Evolutionary conservation across 2,113 vertebrate species (phyloP).

Genomic region (Siniperca knerii): DNA sequence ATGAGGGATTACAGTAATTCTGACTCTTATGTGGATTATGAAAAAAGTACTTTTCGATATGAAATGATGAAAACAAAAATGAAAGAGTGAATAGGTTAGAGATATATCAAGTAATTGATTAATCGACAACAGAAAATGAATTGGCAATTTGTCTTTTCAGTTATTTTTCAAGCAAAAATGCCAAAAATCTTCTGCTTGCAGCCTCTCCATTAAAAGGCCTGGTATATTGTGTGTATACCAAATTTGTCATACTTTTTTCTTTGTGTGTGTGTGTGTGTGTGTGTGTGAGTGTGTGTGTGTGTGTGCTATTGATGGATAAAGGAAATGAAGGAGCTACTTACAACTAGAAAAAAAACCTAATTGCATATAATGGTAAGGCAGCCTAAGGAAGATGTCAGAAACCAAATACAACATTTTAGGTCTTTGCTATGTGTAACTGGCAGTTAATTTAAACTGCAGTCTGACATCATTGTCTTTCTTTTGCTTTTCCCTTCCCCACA

Average conservation of each 20-base stretch:
- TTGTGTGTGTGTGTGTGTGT: no score
- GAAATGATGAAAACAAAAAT: slow-evolving; percentile 13
- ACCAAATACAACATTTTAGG: neutral
- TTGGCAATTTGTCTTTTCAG: no score
- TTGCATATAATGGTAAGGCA: neutral
- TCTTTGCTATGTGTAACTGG: neutral
- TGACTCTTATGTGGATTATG: slow-evolving; percentile 53
- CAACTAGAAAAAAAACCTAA: neutral
- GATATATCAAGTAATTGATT: neutral
- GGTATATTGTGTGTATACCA: neutral
- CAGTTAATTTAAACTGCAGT: neutral
- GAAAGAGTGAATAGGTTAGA: slow-evolving; percentile 9
- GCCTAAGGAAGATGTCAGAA: neutral
- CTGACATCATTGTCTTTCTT: neutral
- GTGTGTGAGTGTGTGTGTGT: neutral
- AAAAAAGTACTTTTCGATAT: slow-evolving; percentile 20
- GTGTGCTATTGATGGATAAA: neutral
- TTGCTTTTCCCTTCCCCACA: neutral
- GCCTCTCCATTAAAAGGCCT: no score
- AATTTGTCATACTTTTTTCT: neutral
- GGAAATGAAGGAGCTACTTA: neutral
- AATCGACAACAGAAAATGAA: no score
- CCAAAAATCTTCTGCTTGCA: no score
- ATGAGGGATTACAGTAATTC: slow-evolving; percentile 40
- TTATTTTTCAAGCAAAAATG: no score